Evolutionary conservation across 2,113 vertebrate species (phyloP).

Genomic region (Bombycilla garrulus): DNA sequence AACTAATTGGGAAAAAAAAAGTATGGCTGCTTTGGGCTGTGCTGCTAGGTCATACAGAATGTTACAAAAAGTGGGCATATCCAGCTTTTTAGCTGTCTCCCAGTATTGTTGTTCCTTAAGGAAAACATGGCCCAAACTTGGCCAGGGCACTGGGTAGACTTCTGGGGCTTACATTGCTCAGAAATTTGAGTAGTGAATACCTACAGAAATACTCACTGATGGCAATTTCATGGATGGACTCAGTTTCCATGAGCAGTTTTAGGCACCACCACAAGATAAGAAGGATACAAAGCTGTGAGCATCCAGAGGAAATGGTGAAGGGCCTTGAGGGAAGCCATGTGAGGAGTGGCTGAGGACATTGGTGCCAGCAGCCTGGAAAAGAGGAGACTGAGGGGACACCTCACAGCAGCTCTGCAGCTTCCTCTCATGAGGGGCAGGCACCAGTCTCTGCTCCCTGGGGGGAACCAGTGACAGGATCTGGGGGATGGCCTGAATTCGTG

Average conservation of each 20-base stretch:
- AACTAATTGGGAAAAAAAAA: neutral
- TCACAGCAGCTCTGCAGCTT: neutral
- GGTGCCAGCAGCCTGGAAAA: neutral
- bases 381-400: neutral
- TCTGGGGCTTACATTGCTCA: neutral
- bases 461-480: neutral
- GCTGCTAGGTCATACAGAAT: neutral
- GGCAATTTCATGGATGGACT: neutral
- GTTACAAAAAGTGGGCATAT: no score
- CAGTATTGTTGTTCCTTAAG: fast-evolving
- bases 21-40: fast-evolving
- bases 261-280: no score
- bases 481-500: neutral
- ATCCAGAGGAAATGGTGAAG: neutral
- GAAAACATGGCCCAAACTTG: neutral
- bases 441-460: neutral
- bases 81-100: neutral
- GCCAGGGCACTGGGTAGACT: neutral
- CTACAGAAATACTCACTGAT: neutral
- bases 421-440: neutral
- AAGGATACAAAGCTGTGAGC: neutral
- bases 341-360: neutral
- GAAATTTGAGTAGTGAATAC: neutral
- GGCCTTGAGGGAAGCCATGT: no score
- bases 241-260: neutral